These are phyloP conservation scores for Megaceryle torquata DNA, from an alignment of 2,113 vertebrate species.

Conservation along the genomic window DNA sequence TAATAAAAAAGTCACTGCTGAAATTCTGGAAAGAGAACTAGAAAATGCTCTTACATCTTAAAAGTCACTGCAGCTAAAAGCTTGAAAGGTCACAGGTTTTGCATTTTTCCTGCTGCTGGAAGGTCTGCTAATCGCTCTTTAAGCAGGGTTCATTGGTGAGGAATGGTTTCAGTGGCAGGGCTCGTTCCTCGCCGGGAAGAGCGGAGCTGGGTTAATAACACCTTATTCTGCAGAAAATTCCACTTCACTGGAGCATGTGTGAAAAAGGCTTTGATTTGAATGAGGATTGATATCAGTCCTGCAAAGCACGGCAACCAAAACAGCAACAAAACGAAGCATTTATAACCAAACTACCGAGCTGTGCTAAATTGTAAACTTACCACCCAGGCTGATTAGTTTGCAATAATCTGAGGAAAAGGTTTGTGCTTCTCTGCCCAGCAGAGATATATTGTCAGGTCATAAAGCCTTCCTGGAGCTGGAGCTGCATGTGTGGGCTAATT, in stretches of 20 bases:
- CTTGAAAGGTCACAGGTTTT: background rate
- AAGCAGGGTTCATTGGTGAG: conserved; percentile 51
- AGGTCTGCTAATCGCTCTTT: conserved; percentile 59
- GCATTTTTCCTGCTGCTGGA: background rate
- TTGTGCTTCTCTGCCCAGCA: background rate
- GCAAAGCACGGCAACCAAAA: background rate
- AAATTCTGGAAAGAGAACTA: background rate
- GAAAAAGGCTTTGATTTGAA: conserved; percentile 67
- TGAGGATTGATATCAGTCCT: conserved; percentile 70
- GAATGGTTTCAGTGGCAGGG: conserved; percentile 16
- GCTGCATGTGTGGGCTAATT: background rate
- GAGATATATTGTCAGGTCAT: background rate
- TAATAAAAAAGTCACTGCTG: background rate
- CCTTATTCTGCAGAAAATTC: conserved; percentile 79
- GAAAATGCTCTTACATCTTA: background rate
- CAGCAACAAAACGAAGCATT: background rate
- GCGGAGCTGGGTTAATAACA: conserved; percentile 72
- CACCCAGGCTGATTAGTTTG: background rate
- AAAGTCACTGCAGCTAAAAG: background rate
- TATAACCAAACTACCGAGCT: background rate
- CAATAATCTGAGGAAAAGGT: background rate
- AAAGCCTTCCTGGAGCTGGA: background rate
- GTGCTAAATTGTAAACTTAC: background rate
- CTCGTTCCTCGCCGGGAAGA: conserved; percentile 17
- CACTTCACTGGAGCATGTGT: conserved; percentile 74